Evolutionary conservation across 1,140 invertebrate genomes (phyloP).

Genomic region (Arctopsyche grandis): DNA sequence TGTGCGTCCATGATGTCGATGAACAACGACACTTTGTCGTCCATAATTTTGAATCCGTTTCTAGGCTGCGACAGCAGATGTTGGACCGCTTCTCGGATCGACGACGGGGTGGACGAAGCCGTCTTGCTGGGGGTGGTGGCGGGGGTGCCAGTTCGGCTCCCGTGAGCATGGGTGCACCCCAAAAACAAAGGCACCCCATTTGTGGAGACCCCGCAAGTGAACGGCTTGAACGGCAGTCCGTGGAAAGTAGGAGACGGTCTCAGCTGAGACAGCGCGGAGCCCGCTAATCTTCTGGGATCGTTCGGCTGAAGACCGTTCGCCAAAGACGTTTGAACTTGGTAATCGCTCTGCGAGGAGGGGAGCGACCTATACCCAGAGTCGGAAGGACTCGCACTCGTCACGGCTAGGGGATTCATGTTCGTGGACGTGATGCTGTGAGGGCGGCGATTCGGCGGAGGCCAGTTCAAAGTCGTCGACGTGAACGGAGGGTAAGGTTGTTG

Average conservation of each 20-base stretch:
- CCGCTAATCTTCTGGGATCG: conserved; percentile 46
- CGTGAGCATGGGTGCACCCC: conserved; percentile 63
- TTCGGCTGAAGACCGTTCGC: conserved; percentile 52
- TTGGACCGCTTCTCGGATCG: conserved; percentile 72
- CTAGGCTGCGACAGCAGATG: conserved; percentile 73
- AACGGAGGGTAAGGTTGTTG: conserved; percentile 59
- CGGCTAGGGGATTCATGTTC: conserved; percentile 12
- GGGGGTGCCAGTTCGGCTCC: conserved; percentile 57
- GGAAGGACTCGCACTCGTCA: conserved; percentile 60
- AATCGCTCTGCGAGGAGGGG: conserved; percentile 70
- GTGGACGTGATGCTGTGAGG: conserved; percentile 62
- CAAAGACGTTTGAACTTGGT: conserved; percentile 68
- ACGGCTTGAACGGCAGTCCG: conserved; percentile 67
- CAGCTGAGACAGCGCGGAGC: conserved; percentile 52
- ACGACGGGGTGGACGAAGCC: conserved; percentile 65
- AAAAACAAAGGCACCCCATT: conserved; percentile 65
- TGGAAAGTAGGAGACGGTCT: conserved; percentile 72
- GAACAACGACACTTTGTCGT: conserved; percentile 80
- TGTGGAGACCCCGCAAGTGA: conserved; percentile 63
- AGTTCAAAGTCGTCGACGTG: conserved; percentile 61
- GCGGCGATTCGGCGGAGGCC: conserved; percentile 63
- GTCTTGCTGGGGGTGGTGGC: conserved; percentile 62
- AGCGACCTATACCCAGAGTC: conserved; percentile 68
- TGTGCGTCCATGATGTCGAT: conserved; percentile 84
- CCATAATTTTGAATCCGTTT: conserved; percentile 78